A percentile compares a stretch with the other conserved stretches of the same genome.
These are phyloP conservation scores for Pentamera pediparva DNA, from an alignment of 53 echinoderm and acorn worm genomes.

Conservation along the genomic window DNA sequence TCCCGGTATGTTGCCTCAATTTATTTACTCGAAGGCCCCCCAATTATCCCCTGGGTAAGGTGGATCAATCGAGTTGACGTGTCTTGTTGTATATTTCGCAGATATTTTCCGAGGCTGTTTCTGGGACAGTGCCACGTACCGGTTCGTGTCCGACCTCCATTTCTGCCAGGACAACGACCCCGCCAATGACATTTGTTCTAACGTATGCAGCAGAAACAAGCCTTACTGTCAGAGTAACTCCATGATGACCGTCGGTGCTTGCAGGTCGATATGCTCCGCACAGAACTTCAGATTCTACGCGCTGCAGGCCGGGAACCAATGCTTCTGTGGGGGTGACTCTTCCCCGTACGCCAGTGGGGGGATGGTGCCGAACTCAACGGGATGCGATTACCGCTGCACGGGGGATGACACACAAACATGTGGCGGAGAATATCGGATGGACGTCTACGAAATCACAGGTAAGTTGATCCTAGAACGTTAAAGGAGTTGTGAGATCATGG, in stretches of 20 bases:
- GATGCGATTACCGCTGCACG: slow-evolving; percentile 30
- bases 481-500: background rate
- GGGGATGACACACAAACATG: slow-evolving; percentile 54
- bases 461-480: background rate
- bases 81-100: slow-evolving; percentile 8
- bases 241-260: slow-evolving; percentile 50
- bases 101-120: slow-evolving; percentile 53
- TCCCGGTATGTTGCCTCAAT: too few species aligned
- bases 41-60: too few species aligned
- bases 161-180: slow-evolving; percentile 19
- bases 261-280: slow-evolving; percentile 36
- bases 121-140: slow-evolving; percentile 37
- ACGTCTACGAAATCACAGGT: slow-evolving; percentile 58
- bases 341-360: slow-evolving; percentile 30
- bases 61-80: background rate
- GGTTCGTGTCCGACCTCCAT: slow-evolving; percentile 49
- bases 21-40: too few species aligned
- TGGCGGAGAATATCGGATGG: slow-evolving; percentile 52
- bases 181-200: background rate
- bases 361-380: background rate
- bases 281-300: slow-evolving; percentile 56
- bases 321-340: slow-evolving; percentile 60
- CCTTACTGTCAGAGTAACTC: slow-evolving; percentile 48
- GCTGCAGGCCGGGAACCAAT: slow-evolving; percentile 51
- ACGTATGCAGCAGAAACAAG: background rate